Percentiles rank a stretch among this genome's conserved stretches.
phyloP scores from a whole-genome alignment of 2,113 vertebrate species.

The Pimephales promelas region DNA sequence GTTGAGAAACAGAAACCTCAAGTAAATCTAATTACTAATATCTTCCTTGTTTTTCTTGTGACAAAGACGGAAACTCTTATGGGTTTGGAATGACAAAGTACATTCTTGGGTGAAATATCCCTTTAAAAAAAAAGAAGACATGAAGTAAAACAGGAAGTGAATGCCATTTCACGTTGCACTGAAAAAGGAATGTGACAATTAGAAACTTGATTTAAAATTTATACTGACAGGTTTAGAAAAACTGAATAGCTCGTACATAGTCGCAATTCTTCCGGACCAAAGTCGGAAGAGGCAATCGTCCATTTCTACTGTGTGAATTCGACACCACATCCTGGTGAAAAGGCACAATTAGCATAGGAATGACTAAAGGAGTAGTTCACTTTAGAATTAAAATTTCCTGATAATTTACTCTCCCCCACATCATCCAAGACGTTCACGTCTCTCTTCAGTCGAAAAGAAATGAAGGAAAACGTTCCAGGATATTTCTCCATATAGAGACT shows the following conservation, averaged over 20 bases:
- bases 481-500: too few relatives aligned
- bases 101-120: not conserved
- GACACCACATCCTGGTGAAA: not conserved
- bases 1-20: too few relatives aligned
- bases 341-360: not conserved
- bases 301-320: not conserved
- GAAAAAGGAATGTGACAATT: not conserved
- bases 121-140: not conserved
- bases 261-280: not conserved
- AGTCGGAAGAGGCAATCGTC: not conserved
- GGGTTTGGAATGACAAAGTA: not conserved
- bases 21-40: too few relatives aligned
- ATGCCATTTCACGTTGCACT: not conserved
- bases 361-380: not conserved
- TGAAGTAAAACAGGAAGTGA: not conserved
- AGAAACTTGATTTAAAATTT: not conserved
- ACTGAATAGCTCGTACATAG: not conserved
- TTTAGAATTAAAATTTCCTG: too few relatives aligned
- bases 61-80: too few relatives aligned
- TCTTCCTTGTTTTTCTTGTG: too few relatives aligned
- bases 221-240: not conserved
- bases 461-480: too few relatives aligned
- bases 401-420: too few relatives aligned
- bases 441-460: too few relatives aligned
- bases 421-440: too few relatives aligned